These are phyloP conservation scores for Pelochelys cantorii DNA, from an alignment of 2,797 vertebrate genomes.

Conservation along the genomic window DNA sequence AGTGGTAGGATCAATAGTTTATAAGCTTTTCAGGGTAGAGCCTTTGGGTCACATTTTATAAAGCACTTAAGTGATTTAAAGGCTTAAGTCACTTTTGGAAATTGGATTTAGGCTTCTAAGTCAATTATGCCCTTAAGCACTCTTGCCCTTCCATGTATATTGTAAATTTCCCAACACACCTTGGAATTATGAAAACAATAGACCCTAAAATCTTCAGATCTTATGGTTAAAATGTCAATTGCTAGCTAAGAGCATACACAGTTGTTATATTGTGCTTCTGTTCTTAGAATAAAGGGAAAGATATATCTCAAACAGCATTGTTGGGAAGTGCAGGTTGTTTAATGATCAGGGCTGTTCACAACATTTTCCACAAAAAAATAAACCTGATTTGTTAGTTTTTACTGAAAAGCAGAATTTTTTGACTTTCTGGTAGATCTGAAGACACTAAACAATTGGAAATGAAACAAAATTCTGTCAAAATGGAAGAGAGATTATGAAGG, in stretches of 20 bases:
- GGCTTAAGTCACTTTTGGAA: background rate
- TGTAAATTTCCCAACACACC: background rate
- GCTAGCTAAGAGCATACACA: background rate
- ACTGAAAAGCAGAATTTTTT: background rate
- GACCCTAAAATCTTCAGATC: background rate
- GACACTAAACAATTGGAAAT: background rate
- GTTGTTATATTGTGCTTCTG: too few species aligned
- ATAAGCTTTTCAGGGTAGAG: background rate
- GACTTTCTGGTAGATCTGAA: background rate
- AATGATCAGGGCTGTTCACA: too few species aligned
- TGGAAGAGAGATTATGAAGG: background rate
- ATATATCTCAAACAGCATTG: too few species aligned
- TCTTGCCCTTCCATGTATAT: background rate
- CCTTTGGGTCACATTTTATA: background rate
- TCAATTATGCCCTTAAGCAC: background rate
- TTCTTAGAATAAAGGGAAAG: too few species aligned
- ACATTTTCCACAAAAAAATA: too few species aligned
- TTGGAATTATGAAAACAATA: background rate
- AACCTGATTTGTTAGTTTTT: background rate
- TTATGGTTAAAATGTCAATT: background rate
- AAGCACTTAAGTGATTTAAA: background rate
- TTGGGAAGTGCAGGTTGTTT: too few species aligned
- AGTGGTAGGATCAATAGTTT: background rate
- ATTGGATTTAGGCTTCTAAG: background rate
- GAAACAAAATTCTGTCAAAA: background rate